Conservation (phyloP, 2,888 invertebrate genomes). For the Oscheius myriophilus region DNA sequence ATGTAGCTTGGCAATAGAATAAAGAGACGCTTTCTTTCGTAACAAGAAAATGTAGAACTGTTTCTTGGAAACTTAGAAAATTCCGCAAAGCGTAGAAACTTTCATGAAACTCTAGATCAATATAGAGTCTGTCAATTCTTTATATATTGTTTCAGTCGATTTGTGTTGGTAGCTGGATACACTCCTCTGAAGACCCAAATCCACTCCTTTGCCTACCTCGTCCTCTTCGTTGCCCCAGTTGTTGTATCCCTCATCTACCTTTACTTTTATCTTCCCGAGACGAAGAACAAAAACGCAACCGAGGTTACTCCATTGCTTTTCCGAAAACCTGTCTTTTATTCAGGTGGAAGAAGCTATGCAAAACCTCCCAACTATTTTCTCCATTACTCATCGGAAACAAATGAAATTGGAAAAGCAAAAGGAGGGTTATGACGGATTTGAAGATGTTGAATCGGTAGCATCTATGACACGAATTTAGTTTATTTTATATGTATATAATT, state of each 20-base stretch:
- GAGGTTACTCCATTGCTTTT: slow-evolving; percentile 33
- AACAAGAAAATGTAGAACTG: too few relatives aligned
- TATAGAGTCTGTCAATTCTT: too few relatives aligned
- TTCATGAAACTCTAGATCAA: too few relatives aligned
- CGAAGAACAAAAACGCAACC: slow-evolving; percentile 55
- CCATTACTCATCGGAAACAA: slow-evolving; percentile 1
- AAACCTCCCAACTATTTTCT: slow-evolving; percentile 35
- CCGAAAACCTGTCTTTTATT: slow-evolving; percentile 23
- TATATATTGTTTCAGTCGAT: slow-evolving; percentile 59
- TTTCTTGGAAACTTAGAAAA: too few relatives aligned
- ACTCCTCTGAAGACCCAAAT: slow-evolving; percentile 59
- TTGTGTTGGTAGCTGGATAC: slow-evolving; percentile 55
- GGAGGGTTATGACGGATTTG: too few relatives aligned
- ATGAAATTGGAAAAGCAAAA: not conserved
- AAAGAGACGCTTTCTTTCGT: too few relatives aligned
- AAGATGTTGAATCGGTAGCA: too few relatives aligned
- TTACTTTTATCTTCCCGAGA: slow-evolving; percentile 62
- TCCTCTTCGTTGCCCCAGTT: slow-evolving; percentile 60
- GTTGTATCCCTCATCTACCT: slow-evolving; percentile 54
- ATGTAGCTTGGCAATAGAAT: too few relatives aligned
- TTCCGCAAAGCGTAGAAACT: too few relatives aligned
- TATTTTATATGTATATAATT: too few relatives aligned
- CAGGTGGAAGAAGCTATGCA: slow-evolving; percentile 50
- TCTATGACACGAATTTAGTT: too few relatives aligned
- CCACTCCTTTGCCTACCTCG: slow-evolving; percentile 54